Percentiles rank a stretch among this genome's conserved stretches.
phyloP scores from a whole-genome alignment of 2,888 invertebrate genomes.

The Gnatocerus cornutus region DNA sequence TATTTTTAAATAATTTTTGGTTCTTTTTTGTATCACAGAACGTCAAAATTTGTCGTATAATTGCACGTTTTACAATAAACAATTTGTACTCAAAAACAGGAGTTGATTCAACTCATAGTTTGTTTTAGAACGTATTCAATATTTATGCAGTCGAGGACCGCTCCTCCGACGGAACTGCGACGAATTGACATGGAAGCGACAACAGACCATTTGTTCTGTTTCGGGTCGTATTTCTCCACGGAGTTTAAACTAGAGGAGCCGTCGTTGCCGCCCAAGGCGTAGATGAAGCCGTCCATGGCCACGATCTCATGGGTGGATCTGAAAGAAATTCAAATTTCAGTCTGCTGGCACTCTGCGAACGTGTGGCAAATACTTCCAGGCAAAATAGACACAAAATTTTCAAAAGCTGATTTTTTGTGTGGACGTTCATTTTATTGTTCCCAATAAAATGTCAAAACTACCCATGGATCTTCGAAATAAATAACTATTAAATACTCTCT shows the following conservation, averaged over 20 bases:
- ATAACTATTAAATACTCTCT: no score
- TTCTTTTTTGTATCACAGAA: constrained; percentile 45
- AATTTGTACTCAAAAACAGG: constrained; percentile 13
- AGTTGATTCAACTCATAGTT: constrained; percentile 51
- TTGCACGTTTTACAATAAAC: constrained; percentile 26
- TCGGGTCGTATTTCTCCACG: constrained; percentile 79
- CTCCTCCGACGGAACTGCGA: constrained; percentile 79
- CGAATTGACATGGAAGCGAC: constrained; percentile 79
- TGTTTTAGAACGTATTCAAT: constrained; percentile 69
- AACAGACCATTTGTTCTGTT: constrained; percentile 78
- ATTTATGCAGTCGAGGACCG: constrained; percentile 78
- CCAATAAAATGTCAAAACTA: no score
- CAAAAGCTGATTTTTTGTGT: no score
- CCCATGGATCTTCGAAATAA: no score
- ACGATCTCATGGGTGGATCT: constrained; percentile 82
- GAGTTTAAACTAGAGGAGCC: constrained; percentile 81
- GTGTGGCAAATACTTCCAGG: no score
- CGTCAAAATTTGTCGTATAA: constrained; percentile 29
- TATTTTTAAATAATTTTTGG: constrained; percentile 32
- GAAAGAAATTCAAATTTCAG: no score
- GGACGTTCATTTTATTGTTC: no score
- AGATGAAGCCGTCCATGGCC: constrained; percentile 76
- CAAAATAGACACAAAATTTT: no score
- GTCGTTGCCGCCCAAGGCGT: constrained; percentile 81
- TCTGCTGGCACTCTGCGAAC: no score